Evolutionary conservation across 2,888 invertebrate genomes (phyloP).

Genomic region (Stegophylla sp.): DNA sequence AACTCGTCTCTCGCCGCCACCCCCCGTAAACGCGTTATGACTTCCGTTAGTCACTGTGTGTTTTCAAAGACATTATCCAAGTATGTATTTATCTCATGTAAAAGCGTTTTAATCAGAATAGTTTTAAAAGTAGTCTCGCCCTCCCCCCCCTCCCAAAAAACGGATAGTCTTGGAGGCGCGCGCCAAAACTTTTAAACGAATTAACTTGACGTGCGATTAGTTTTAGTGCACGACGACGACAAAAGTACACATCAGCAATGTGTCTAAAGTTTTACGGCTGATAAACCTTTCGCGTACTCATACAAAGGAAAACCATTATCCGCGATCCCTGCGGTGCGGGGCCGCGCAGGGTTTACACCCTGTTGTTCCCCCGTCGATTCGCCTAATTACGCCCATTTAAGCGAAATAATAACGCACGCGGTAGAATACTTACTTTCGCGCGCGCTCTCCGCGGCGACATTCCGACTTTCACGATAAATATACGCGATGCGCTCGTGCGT

Average conservation of each 20-base stretch:
- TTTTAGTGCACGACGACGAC: constrained; percentile 6
- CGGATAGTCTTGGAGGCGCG: no score
- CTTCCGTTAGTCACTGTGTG: no score
- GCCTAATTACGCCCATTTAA: constrained; percentile 41
- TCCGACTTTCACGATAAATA: no score
- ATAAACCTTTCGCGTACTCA: constrained; percentile 14
- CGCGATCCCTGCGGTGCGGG: constrained; percentile 5
- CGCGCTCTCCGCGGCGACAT: neutral
- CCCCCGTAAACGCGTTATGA: no score
- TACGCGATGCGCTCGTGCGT: no score
- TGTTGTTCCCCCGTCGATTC: neutral
- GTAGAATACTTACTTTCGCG: neutral
- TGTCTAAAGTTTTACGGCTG: constrained; percentile 41
- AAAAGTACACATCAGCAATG: neutral
- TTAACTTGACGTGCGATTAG: constrained; percentile 26
- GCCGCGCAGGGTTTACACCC: no score
- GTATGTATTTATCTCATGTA: neutral
- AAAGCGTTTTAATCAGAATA: constrained; percentile 31
- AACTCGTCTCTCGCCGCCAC: no score
- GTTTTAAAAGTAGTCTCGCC: constrained; percentile 4
- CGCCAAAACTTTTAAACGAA: neutral
- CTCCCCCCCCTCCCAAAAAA: no score
- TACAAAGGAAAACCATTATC: constrained; percentile 45
- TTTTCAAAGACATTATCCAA: no score
- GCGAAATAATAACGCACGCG: neutral